A percentile compares a stretch with the other conserved stretches of the same genome.
Evolutionary conservation across 2,888 invertebrate species (phyloP).

Genomic region (Coenonympha arcania): DNA sequence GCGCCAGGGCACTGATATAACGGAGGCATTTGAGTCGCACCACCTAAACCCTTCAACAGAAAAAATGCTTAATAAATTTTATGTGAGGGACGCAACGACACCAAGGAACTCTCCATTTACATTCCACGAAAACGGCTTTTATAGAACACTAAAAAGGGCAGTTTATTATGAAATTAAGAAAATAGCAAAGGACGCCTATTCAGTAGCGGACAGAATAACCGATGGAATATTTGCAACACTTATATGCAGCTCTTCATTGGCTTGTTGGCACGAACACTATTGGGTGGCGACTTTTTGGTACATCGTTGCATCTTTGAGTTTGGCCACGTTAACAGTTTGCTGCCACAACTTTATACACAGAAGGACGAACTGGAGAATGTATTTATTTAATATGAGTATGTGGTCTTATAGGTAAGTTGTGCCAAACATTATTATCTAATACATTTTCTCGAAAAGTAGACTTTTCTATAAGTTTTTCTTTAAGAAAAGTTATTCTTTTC

Average conservation of each 20-base stretch:
- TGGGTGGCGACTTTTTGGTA: slow-evolving; percentile 45
- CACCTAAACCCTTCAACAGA: slow-evolving; percentile 72
- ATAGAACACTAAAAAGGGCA: slow-evolving; percentile 77
- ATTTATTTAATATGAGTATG: slow-evolving; percentile 80
- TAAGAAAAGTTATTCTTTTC: too few relatives aligned
- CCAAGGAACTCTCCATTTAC: slow-evolving; percentile 82
- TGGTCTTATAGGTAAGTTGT: slow-evolving; percentile 76
- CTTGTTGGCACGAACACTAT: slow-evolving; percentile 38
- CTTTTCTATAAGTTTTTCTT: too few relatives aligned
- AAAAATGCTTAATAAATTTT: slow-evolving; percentile 77
- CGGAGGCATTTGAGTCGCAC: slow-evolving; percentile 76
- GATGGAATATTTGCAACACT: slow-evolving; percentile 53
- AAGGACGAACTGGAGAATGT: slow-evolving; percentile 84
- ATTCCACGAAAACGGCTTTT: slow-evolving; percentile 83
- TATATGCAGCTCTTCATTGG: slow-evolving; percentile 40
- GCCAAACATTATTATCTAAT: not conserved
- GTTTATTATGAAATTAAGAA: slow-evolving; percentile 71
- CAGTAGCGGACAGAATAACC: slow-evolving; percentile 46
- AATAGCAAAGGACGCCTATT: slow-evolving; percentile 53
- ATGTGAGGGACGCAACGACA: slow-evolving; percentile 75
- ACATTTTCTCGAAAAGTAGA: too few relatives aligned
- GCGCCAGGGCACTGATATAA: slow-evolving; percentile 76
- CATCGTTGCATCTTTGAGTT: slow-evolving; percentile 68
- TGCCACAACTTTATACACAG: slow-evolving; percentile 86
- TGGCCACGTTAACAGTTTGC: slow-evolving; percentile 75